Conservation (phyloP, 2,888 invertebrate species). For the Aplocera efformata region DNA sequence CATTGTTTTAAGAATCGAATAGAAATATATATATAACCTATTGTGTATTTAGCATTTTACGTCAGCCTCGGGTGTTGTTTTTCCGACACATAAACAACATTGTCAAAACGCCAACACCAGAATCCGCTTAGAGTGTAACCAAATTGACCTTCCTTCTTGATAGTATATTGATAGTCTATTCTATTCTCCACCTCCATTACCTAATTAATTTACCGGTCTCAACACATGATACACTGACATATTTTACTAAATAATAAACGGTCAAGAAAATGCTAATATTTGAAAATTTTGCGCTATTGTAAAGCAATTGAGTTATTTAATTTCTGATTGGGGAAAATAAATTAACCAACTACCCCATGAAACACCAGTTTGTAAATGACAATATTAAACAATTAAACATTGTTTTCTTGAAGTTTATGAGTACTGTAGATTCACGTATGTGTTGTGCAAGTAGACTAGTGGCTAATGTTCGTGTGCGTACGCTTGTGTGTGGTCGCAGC, state of each 20-base stretch:
- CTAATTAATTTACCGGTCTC: too few relatives aligned
- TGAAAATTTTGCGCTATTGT: too few relatives aligned
- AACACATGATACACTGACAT: too few relatives aligned
- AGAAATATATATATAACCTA: constrained; percentile 46
- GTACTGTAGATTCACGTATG: constrained; percentile 29
- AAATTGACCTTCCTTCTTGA: constrained; percentile 8
- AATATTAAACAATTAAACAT: too few relatives aligned
- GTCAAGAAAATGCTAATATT: too few relatives aligned
- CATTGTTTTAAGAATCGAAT: constrained; percentile 57
- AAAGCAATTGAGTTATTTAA: too few relatives aligned
- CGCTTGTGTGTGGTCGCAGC: constrained; percentile 73
- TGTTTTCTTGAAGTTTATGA: constrained; percentile 22
- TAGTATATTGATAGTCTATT: too few relatives aligned
- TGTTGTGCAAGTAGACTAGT: constrained; percentile 54
- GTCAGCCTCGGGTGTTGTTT: constrained; percentile 18
- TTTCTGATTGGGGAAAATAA: too few relatives aligned
- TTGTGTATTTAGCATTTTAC: constrained; percentile 45
- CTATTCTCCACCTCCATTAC: too few relatives aligned
- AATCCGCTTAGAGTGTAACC: constrained; percentile 14
- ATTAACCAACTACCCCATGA: too few relatives aligned
- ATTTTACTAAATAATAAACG: too few relatives aligned
- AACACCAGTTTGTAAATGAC: too few relatives aligned
- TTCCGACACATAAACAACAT: constrained; percentile 22
- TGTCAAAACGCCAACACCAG: constrained; percentile 19
- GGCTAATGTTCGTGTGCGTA: constrained; percentile 74